These are phyloP conservation scores for Adelphocoris suturalis DNA, from an alignment of 2,888 invertebrate genomes.

Conservation along the genomic window DNA sequence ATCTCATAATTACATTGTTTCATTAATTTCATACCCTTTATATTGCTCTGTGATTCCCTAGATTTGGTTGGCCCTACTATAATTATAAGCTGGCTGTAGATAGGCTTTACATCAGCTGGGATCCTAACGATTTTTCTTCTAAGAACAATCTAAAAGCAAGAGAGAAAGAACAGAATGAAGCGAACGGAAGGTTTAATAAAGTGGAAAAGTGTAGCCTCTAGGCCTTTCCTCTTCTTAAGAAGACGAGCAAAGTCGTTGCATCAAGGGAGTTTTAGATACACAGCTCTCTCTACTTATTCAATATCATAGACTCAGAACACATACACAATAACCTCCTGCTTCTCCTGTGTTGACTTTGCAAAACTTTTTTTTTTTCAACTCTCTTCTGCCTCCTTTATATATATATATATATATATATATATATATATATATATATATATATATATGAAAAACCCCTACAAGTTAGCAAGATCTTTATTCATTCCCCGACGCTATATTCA, in stretches of 20 bases:
- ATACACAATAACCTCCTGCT: constrained; percentile 60
- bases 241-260: constrained; percentile 36
- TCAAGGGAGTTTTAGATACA: constrained; percentile 58
- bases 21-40: no score
- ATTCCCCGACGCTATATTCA: constrained; percentile 50
- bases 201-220: constrained; percentile 51
- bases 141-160: no score
- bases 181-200: constrained; percentile 52
- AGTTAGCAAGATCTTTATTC: constrained; percentile 58
- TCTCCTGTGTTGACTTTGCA: constrained; percentile 47
- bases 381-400: constrained; percentile 53
- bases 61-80: no score
- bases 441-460: constrained; percentile 63
- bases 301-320: constrained; percentile 64
- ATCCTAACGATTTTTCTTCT: no score
- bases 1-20: no score
- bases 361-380: background rate
- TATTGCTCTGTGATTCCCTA: no score
- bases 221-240: constrained; percentile 3
- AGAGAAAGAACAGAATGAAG: constrained; percentile 15
- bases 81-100: no score
- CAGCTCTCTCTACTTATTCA: constrained; percentile 58
- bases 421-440: no score
- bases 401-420: no score
- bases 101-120: no score